These are phyloP conservation scores for Microctonus hyperodae DNA, from an alignment of 2,888 invertebrate species.

Conservation along the genomic window DNA sequence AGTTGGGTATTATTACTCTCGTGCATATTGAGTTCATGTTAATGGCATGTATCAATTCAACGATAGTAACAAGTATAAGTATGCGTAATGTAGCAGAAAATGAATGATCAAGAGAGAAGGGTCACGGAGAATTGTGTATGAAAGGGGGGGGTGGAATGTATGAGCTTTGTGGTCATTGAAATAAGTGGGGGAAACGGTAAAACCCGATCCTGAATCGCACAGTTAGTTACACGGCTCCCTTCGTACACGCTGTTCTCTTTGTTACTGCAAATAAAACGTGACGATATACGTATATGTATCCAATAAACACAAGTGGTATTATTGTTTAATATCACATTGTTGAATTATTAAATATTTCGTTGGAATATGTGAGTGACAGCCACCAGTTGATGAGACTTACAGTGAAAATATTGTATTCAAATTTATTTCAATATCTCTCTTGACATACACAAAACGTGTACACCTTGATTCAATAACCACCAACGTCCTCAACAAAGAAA, in stretches of 20 bases:
- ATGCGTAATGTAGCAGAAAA: not conserved
- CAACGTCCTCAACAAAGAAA: conserved; percentile 8
- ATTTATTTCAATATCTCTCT: not conserved
- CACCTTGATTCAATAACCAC: not conserved
- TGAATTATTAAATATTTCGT: not conserved
- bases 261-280: conserved; percentile 1
- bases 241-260: not conserved
- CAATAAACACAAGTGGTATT: not conserved
- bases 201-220: conserved; percentile 6
- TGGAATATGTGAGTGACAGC: not conserved
- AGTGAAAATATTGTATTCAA: too few species aligned
- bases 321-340: not conserved
- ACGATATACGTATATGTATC: not conserved
- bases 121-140: not conserved
- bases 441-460: not conserved
- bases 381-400: not conserved
- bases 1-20: not conserved
- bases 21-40: not conserved
- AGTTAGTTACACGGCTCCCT: not conserved
- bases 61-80: not conserved
- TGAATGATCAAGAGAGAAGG: not conserved
- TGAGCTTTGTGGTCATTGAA: not conserved
- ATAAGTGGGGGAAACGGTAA: conserved; percentile 13
- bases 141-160: not conserved
- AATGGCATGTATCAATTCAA: not conserved